Conservation (phyloP, 2,113 vertebrate genomes). For the Urocolius indicus region DNA sequence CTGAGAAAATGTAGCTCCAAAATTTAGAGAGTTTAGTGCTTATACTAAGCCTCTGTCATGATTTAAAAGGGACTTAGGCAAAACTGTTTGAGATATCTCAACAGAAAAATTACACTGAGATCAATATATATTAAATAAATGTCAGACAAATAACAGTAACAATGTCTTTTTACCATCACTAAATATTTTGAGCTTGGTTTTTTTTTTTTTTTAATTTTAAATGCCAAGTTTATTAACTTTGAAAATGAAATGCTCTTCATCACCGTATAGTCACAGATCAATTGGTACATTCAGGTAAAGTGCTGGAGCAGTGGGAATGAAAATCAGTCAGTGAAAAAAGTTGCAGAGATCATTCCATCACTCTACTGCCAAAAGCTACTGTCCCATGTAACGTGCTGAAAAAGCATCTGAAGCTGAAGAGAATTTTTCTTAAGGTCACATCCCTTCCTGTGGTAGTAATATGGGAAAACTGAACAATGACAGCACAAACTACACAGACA, state of each 20-base stretch:
- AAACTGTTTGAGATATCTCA: neutral
- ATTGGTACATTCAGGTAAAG: neutral
- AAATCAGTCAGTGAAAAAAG: neutral
- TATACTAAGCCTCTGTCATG: constrained; percentile 16
- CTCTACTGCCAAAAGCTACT: neutral
- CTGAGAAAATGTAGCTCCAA: neutral
- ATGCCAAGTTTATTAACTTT: neutral
- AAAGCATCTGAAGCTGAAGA: neutral
- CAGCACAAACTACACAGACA: neutral
- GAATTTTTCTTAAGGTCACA: neutral
- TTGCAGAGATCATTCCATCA: neutral
- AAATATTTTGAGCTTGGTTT: neutral
- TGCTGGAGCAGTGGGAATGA: neutral
- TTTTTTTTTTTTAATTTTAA: neutral
- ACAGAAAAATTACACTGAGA: neutral
- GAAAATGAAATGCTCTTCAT: neutral
- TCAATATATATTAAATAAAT: constrained; percentile 15
- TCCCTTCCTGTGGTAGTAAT: neutral
- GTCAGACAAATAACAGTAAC: neutral
- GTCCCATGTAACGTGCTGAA: neutral
- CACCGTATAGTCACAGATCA: neutral
- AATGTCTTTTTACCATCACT: neutral
- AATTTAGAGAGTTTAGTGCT: constrained; percentile 25
- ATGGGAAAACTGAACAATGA: neutral
- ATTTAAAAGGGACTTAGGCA: neutral